Evolutionary conservation across 2,797 vertebrate species (phyloP).

Genomic region (Onychomys torridus): DNA sequence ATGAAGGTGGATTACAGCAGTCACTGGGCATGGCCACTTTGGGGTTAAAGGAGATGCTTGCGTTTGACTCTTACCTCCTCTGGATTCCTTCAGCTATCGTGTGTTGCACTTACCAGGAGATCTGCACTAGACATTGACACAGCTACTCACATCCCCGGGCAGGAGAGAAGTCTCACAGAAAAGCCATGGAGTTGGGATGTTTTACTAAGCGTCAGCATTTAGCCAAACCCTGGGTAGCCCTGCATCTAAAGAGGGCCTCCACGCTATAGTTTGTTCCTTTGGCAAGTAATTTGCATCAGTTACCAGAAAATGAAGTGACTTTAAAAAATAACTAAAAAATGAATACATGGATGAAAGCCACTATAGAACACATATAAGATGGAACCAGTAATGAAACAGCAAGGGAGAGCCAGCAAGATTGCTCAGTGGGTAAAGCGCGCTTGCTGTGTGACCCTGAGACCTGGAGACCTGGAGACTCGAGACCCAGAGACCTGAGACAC

Average conservation of each 20-base stretch:
- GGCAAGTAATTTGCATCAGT: conserved; percentile 23
- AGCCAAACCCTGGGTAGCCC: not conserved
- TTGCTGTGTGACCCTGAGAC: not conserved
- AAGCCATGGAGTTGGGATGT: fast-evolving
- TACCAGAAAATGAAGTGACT: not conserved
- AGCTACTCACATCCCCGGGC: not conserved
- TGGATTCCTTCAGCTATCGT: not conserved
- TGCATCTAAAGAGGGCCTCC: not conserved
- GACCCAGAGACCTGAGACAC: not conserved
- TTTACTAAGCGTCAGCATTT: fast-evolving
- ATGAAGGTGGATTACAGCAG: not conserved
- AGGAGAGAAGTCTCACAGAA: not conserved
- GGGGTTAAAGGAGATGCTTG: not conserved
- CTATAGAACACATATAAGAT: too few relatives aligned
- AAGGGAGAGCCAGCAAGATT: not conserved
- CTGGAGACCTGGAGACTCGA: not conserved
- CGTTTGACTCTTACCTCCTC: not conserved
- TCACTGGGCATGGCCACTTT: not conserved
- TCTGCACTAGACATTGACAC: not conserved
- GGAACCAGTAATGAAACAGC: conserved; percentile 21
- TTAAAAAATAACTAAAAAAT: not conserved
- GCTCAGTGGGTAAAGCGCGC: not conserved
- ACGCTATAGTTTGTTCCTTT: not conserved
- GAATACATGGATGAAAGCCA: not conserved
- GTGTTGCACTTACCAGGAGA: not conserved